A percentile compares a stretch with the other conserved stretches of the same genome.
phyloP scores from a whole-genome alignment of 1,140 invertebrate species.

The Monochamus saltuarius region DNA sequence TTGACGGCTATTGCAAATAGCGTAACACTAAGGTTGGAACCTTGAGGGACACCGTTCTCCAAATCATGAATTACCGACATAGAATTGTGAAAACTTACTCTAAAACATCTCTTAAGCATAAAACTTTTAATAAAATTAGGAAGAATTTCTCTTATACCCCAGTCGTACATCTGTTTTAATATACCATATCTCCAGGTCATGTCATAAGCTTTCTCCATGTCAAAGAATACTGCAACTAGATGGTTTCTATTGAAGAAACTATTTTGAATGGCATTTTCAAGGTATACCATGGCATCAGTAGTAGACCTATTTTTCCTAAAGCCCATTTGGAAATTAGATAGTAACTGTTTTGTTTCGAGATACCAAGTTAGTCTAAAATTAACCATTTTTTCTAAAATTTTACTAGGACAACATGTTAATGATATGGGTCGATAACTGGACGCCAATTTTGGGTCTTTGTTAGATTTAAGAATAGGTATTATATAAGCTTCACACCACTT shows the following conservation, averaged over 20 bases:
- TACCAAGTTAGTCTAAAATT: conserved; percentile 16
- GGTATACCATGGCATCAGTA: conserved; percentile 7
- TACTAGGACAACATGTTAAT: conserved; percentile 16
- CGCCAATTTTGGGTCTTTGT: background rate
- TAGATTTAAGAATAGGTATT: conserved; percentile 16
- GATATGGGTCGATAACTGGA: conserved; percentile 18
- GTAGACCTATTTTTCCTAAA: conserved; percentile 21
- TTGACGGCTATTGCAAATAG: conserved; percentile 27
- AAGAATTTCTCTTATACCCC: conserved; percentile 22
- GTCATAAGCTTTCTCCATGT: conserved; percentile 28
- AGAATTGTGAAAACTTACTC: conserved; percentile 15
- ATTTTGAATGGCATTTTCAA: conserved; percentile 23
- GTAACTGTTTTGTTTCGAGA: conserved; percentile 16
- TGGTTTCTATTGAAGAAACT: conserved; percentile 10
- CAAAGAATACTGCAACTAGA: conserved; percentile 23
- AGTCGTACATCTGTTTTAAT: conserved; percentile 19
- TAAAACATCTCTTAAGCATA: conserved; percentile 19
- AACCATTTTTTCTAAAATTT: conserved; percentile 23
- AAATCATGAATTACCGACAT: background rate
- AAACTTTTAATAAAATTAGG: conserved; percentile 17
- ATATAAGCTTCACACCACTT: conserved; percentile 13
- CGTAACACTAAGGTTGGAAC: conserved; percentile 19
- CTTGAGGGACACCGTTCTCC: conserved; percentile 27
- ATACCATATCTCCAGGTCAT: conserved; percentile 29
- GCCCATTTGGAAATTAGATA: conserved; percentile 5